Evolutionary conservation across 1,140 invertebrate genomes (phyloP).

Genomic region (Cardiocondyla obscurior): DNA sequence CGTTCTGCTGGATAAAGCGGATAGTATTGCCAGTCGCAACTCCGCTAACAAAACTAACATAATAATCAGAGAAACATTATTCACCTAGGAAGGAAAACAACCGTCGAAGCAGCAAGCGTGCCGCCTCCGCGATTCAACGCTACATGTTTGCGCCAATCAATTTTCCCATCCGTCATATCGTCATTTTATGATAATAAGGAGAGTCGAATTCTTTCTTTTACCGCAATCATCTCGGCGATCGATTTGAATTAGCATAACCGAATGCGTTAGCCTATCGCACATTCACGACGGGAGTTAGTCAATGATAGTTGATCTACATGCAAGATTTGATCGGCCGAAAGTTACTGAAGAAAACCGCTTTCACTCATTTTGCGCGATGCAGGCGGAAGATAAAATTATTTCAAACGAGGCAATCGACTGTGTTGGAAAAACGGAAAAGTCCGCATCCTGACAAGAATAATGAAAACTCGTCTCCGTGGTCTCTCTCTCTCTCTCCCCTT

Average conservation of each 20-base stretch:
- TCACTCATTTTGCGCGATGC: slow-evolving; percentile 12
- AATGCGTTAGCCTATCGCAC: slow-evolving; percentile 26
- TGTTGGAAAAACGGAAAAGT: slow-evolving; percentile 43
- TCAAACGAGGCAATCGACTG: slow-evolving; percentile 1
- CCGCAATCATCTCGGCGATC: slow-evolving; percentile 36
- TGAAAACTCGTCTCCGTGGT: slow-evolving; percentile 32
- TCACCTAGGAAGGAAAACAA: neutral
- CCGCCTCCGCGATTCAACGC: no score
- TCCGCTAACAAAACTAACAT: slow-evolving; percentile 11
- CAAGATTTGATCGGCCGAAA: slow-evolving; percentile 34
- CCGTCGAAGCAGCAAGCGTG: neutral
- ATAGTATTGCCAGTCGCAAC: neutral
- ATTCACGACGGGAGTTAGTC: slow-evolving; percentile 14
- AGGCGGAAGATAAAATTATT: slow-evolving; percentile 10
- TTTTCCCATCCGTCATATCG: slow-evolving; percentile 35
- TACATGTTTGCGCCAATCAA: slow-evolving; percentile 38
- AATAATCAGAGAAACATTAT: slow-evolving; percentile 15
- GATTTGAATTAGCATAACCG: slow-evolving; percentile 51
- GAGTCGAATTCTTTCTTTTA: slow-evolving; percentile 52
- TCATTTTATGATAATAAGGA: slow-evolving; percentile 47
- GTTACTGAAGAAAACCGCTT: slow-evolving; percentile 31
- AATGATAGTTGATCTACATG: slow-evolving; percentile 27
- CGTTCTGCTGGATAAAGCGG: neutral
- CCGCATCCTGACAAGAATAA: neutral
- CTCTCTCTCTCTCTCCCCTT: neutral